Evolutionary conservation across 2,113 vertebrate species (phyloP), one percentile per base, ranked within the genome.

Genomic region (Kobus ellipsiprymnus): DNA sequence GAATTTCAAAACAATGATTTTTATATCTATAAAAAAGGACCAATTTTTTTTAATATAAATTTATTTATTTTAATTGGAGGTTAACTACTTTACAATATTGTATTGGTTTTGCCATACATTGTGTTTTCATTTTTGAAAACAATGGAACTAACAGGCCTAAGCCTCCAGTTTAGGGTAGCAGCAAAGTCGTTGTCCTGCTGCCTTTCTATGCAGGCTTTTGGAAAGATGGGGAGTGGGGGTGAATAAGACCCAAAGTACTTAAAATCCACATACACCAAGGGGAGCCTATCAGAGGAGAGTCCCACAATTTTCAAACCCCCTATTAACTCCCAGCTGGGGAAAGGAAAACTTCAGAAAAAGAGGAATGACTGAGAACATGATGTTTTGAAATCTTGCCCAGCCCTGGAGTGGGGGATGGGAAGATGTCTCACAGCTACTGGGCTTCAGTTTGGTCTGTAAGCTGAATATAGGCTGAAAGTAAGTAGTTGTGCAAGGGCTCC

Each of bases 1-100:
- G 60, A 74, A 93, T 88, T 91, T 92, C 64, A 83, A 87, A 97
- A 54, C 15, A n/a, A 92, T 83, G 82, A 93, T 21, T 94, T 94
- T 67, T 64, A 36, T 82, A 62, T 91, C 36, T 90, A 67, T 52
- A 57, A 87, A 85, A 95, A 95, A 40, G 29, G 25, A 88, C 85
- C 7, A 57, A 40, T 84, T 94, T 97, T 80, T 95, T 87, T 50
- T 27, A 59, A 27, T 59, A 59, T 59, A 27, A 27, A 59, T 25
- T 57, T 57, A 57, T 57, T 57, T 57, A 59, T 59, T 59, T 59
- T 59, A 59, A 59, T 59, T 59, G 25, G 23, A 59, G 25, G 57
- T 25, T 59, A 59, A 59, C 57, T 59, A 59, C 57, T 59, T 59
- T 59, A 55, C 54, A 55, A 55, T 55, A 59, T 59, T 59, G 23